Evolutionary conservation across 2,113 vertebrate species (phyloP), one percentile per base, ranked within the genome.

Genomic region (Cervus canadensis): DNA sequence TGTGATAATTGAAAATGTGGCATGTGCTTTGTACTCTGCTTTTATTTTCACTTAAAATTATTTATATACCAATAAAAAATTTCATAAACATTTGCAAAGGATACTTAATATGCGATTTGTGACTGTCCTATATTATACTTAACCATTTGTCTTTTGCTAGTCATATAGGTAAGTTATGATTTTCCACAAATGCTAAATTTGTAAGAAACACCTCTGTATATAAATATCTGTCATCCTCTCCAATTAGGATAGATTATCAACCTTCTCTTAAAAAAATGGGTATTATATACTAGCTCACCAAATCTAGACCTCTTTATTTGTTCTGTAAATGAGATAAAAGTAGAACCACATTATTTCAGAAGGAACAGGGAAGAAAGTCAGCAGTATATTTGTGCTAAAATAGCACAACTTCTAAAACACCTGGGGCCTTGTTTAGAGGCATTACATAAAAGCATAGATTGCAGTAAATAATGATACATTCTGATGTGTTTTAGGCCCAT

Each of bases 321-420:
- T 91, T 95, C 78, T 85, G n/a, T 91, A 97, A 97, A 97, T 93
- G 93, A 96, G 87, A 76, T 64, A 95, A 97, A 97, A 97, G 62
- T 64, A 91, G 71, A 94, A 87, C 14, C 79, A 81, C 62, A 93
- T 94, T 95, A 79, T 95, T 92, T 97, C 87, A 93, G 16, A 96
- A 93, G 76, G 57, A 93, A 52, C 23, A n/a, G 14, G 43, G 84
- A 56, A 45, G 28, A 85, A 90, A 94, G 45, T 86, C 91, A 97
- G 93, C 79, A 86, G 59, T 94, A 33, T 82, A 78, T 95, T 95
- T 94, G 57, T 92, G 59, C 89, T 97, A 97, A 97, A 97, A 96
- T 96, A 93, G 85, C 71, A 89, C 45, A 89, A 71, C 59, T 96
- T 89, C 92, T 96, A 33, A 97, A 95, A 94, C 91, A 94, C 82